Evolutionary conservation across 1,140 invertebrate genomes (phyloP), one percentile per base, ranked within the genome.

Genomic region (Cataglyphis hispanica): DNA sequence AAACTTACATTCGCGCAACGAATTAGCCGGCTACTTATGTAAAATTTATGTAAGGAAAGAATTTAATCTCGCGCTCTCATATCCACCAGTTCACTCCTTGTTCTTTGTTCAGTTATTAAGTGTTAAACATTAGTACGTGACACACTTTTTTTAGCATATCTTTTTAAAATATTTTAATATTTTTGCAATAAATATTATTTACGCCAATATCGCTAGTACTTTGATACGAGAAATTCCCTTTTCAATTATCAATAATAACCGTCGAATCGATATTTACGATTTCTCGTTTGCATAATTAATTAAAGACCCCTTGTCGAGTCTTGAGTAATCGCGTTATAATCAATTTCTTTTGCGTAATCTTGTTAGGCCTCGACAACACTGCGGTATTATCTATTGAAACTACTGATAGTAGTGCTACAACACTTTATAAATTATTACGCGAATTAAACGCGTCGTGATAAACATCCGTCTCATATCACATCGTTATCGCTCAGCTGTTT

Each of bases 201-300:
- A 69, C 25, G 10, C 13, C 27, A 69, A 31, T 40, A 80, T 67
- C 22, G 31, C 16, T 27, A 13, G 2, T 50, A 80, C 37, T 80
- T 56, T 40, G 72, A 78, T 76, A 58, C 56, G 72, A 76, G n/a
- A 76, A 75, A 87, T 76, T 64, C 64, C 25, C 60, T 67, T 86
- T 88, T 87, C 25, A 56, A 78, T 87, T 78, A 31, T 31, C 31
- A 31, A 2, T 31, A 87, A 88, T 83, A 88, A 84, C 70, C 60
- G 31, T 19, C 19, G 56, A 58, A 46, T 87, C 69, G 64, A 87
- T 77, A 77, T 31, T 84, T 80, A 22, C 16, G 25, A 72, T 34
- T 25, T 56, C 25, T 81, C 75, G 64, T 58, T 10, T 37, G 40
- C 25, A 56, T 72, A 56, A 88, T 88, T 88, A 88, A 88, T 87